Conservation (phyloP, 1,140 invertebrate species). For the Lepidostoma basale region DNA sequence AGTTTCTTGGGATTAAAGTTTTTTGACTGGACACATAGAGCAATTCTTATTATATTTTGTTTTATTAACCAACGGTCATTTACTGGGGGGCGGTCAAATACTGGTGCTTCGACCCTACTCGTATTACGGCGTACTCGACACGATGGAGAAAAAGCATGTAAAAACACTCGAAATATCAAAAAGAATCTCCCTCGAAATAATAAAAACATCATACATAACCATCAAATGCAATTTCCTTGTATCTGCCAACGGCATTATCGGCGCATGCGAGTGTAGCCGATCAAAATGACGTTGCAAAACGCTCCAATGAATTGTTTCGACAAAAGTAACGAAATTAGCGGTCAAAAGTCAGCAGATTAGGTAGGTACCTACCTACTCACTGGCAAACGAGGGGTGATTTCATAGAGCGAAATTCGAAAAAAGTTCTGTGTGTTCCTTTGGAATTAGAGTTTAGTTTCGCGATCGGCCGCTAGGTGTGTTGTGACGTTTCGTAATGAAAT, state of each 20-base stretch:
- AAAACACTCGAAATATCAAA: no score
- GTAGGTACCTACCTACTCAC: not conserved
- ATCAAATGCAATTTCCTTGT: not conserved
- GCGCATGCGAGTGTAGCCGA: not conserved
- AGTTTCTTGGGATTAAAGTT: no score
- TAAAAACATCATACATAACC: not conserved
- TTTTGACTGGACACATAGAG: no score
- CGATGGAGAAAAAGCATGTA: no score
- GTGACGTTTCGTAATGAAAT: not conserved
- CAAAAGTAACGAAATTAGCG: conserved; percentile 31
- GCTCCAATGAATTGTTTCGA: conserved; percentile 29
- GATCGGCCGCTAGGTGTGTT: not conserved
- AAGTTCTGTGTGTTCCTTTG: conserved; percentile 1
- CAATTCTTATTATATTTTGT: no score
- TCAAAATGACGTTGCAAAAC: conserved; percentile 20
- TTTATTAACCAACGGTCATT: no score
- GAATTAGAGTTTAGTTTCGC: not conserved
- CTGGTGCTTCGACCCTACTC: no score
- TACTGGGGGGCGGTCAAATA: no score
- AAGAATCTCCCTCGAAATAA: no score
- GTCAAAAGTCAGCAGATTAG: conserved; percentile 28
- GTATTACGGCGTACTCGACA: no score
- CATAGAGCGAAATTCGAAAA: conserved; percentile 1
- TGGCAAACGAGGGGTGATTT: not conserved
- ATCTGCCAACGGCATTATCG: not conserved